Conservation (phyloP, 2,797 vertebrate genomes). For the Oryzias dopingdopingensis region DNA sequence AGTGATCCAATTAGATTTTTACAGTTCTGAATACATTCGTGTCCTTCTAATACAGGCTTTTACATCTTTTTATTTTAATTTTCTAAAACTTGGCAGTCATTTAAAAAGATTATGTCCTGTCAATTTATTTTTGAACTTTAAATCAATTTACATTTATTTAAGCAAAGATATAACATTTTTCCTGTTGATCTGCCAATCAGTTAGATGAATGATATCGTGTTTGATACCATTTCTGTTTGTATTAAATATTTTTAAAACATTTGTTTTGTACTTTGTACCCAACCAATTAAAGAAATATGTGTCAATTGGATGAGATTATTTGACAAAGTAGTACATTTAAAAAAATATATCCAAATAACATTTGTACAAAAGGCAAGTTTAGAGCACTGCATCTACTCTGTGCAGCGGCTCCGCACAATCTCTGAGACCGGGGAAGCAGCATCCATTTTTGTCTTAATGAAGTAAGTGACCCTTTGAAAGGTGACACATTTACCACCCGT, state of each 20-base stretch:
- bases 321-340: conserved; percentile 58
- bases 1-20: too few species aligned
- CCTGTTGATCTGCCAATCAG: too few species aligned
- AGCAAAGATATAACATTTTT: too few species aligned
- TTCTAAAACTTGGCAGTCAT: too few species aligned
- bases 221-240: conserved; percentile 9
- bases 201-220: neutral
- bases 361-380: conserved; percentile 67
- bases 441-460: conserved; percentile 83
- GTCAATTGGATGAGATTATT: conserved; percentile 54
- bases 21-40: too few species aligned
- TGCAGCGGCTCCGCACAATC: conserved; percentile 64
- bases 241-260: neutral
- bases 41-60: too few species aligned
- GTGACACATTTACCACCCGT: conserved; percentile 82
- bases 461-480: conserved; percentile 85
- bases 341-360: conserved; percentile 37
- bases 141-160: too few species aligned
- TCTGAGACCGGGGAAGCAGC: conserved; percentile 75
- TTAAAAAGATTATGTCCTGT: too few species aligned
- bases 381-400: conserved; percentile 54
- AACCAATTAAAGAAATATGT: conserved; percentile 39
- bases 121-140: too few species aligned
- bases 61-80: too few species aligned
- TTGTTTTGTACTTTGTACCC: too few species aligned